These are phyloP conservation scores for Lycaon pictus DNA, from an alignment of 2,113 vertebrate genomes.

Conservation along the genomic window DNA sequence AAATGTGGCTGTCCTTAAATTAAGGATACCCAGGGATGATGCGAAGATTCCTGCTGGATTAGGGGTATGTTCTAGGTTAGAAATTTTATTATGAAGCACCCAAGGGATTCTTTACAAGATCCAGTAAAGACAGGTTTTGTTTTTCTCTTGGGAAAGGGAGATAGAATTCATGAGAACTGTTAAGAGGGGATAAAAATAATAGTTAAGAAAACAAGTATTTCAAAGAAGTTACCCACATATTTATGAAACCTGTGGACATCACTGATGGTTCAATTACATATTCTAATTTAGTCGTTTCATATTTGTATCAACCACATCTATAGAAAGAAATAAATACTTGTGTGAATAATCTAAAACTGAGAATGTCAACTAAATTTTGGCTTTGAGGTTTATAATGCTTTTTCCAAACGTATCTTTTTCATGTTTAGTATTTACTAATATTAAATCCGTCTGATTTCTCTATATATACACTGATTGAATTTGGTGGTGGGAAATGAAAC, in stretches of 20 bases:
- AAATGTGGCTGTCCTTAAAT: neutral
- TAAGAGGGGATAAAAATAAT: neutral
- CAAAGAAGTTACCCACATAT: constrained; percentile 15
- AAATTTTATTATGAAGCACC: neutral
- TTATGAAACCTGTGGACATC: neutral
- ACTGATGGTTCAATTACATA: neutral
- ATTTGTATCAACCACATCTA: neutral
- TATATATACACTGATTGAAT: neutral
- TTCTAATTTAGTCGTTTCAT: neutral
- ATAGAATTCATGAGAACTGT: neutral
- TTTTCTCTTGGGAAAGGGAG: neutral
- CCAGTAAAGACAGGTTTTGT: neutral
- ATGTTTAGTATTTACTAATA: neutral
- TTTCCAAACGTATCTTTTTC: neutral
- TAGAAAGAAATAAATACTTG: constrained; percentile 2
- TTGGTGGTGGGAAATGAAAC: neutral
- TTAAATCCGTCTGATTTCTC: neutral
- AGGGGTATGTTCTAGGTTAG: neutral
- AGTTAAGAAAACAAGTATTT: constrained; percentile 25
- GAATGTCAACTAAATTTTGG: neutral
- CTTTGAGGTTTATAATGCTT: neutral
- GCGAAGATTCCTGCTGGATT: neutral
- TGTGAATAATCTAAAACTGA: neutral
- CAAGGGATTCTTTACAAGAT: neutral
- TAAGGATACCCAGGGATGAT: neutral